Base-by-base conservation (phyloP, 2,113 vertebrate species). In the Chamaetylas fuelleborni region DNA sequence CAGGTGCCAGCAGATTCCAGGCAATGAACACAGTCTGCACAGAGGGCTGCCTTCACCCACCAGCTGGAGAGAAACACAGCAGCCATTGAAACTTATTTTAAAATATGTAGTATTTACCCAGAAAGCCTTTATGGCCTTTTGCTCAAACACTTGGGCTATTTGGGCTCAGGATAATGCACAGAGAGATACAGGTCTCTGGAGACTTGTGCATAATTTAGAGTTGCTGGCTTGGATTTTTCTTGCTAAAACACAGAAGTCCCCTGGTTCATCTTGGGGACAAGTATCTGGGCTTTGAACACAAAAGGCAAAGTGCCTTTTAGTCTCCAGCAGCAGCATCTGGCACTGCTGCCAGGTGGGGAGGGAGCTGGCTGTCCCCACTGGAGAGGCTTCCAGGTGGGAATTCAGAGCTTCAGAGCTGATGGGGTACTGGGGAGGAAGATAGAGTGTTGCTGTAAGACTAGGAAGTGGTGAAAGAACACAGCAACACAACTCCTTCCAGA, bases 21-120 rank as follows among this genome's bases (percentile, higher is more conserved):
- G 93, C 82, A 81, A 47, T 9, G 47, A 78, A 72, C 28, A 33
- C 2, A 1, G 42, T 19, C 24, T 36, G 26, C 16, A 89, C 86
- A 92, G 54, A 90, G 57, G 60, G 71, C 64, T 82, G 79, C 72
- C 69, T 95, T 92, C 83, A 91, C 77, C 65, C 88, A 88, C 64
- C 79, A 86, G 77, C 73, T 89, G 73, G 24, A 88, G 34, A n/a
- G 67, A 34, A 93, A 96, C 96, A 95, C 85, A 91, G 94, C 47
- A 81, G 31, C 47, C 81, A 95, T 83, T 96, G 86, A 96, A 80
- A 57, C 7, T 64, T 88, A 62, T n/a, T 64, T 80, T 61, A 45
- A 94, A 91, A 42, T 85, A 53, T 67, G 72, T 28, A 73, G 34
- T 76, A 69, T 96, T 95, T 95, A 89, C 51, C 50, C 51, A 92